Evolutionary conservation across 1,140 invertebrate species (phyloP), one percentile per base, ranked within the genome.

Genomic region (Lepidurus packardi): DNA sequence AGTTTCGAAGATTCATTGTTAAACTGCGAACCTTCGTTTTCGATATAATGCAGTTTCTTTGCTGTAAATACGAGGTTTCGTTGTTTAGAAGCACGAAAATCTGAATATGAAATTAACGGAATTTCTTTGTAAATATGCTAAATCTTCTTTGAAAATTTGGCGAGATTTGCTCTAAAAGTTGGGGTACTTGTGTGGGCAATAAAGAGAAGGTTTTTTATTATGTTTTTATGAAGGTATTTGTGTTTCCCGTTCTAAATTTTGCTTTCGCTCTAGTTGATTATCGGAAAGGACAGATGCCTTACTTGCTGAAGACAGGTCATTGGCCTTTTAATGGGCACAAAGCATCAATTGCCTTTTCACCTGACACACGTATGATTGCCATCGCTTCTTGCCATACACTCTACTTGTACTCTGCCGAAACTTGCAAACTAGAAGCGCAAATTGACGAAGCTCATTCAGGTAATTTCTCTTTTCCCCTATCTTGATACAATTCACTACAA

Each of bases 271-370:
- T 86, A 94, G 92, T 94, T 83, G 90, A 93, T 82, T 94, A 91
- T 83, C 86, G 88, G 41, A 90, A 91, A 83, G 91, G 92, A 4
- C 92, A 94, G 85, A 92, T 92, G 80, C 91, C 93, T 2, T 90
- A 90, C 81, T 84, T 93, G 43, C 82, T 93, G 73, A 86, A 86
- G 75, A 90, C 88, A 10, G 90, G 90, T 11, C 85, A 84, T 16
- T 91, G 91, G 85, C 8, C 77, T 76, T 42, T 41, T 78, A 73
- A 77, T 42, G 78, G 76, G 34, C 85, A 89, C 8, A 86, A 86
- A 78, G 84, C 86, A 13, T 78, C 84, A 21, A 88, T 93, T 79
- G 88, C 90, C 5, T 84, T 95, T 43, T 93, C 93, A 45, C 92
- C 92, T 8, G 92, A 94, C 85, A 91, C 89, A 1, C 88, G 92